Evolutionary conservation across 1,140 invertebrate genomes (phyloP), one percentile per base, ranked within the genome.

Genomic region (Phymorhynchus buccinoides): DNA sequence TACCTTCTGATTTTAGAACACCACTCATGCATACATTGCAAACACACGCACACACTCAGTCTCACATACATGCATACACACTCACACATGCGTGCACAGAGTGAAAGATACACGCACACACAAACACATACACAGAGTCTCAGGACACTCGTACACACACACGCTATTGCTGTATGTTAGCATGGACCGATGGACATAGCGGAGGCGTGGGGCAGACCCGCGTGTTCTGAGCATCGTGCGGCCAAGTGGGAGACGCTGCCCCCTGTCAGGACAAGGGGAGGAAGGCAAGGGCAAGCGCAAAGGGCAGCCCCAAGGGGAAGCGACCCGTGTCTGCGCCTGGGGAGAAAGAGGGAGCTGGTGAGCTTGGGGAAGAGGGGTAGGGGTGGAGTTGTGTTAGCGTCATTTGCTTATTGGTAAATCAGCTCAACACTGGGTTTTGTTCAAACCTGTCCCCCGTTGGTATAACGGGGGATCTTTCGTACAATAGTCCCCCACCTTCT

Each of bases 171-270:
- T n/a, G 35, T 48, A 41, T 44, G 71, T 44, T 83, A 93, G 92
- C 85, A 88, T 92, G 42, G 90, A 62, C 92, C 92, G 41, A 84
- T 93, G 86, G 93, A 93, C 78, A 81, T 92, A 81, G 92, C 93
- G 9, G 80, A 89, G 35, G 80, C 90, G 1, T 94, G 91, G n/a
- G 90, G 92, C 92, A 41, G 93, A 94, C 86, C 88, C 89, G 27
- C 83, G 92, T n/a, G 91, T 93, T 14, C 87, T 90, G 48, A 86
- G 91, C 52, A 81, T 90, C 14, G 90, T 94, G n/a, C 91, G 87
- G 80, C 87, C 30, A 94, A 92, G 87, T 93, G 90, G 89, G 92
- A 93, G 18, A 88, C 86, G 62, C 81, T 93, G 75, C 92, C 93
- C 16, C 84, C 89, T 14, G 84, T 89, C 22, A 87, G 90, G 90